Conservation (phyloP, 2,113 vertebrate species). For the Brevimyrus niger region DNA sequence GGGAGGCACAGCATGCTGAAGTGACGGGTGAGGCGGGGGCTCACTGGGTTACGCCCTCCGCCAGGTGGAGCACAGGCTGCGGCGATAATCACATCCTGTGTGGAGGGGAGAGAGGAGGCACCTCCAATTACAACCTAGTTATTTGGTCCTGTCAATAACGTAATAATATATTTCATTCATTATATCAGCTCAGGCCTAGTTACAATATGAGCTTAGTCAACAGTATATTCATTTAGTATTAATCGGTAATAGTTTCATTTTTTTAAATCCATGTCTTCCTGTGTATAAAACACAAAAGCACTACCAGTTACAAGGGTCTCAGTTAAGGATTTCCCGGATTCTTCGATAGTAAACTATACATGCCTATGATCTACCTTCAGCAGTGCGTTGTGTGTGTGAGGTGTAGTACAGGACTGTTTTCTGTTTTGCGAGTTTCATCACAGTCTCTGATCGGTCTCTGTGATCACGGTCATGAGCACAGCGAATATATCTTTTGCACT, state of each 20-base stretch:
- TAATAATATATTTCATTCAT: background rate
- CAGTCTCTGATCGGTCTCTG: background rate
- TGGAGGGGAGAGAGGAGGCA: background rate
- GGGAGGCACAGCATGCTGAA: slow-evolving; percentile 77
- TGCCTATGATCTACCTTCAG: background rate
- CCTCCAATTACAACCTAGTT: background rate
- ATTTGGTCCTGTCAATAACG: background rate
- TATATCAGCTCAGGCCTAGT: background rate
- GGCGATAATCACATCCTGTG: slow-evolving; percentile 68
- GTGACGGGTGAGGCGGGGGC: slow-evolving; percentile 69
- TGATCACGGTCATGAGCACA: background rate
- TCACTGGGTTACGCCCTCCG: slow-evolving; percentile 75
- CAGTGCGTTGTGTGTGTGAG: background rate
- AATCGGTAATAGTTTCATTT: background rate
- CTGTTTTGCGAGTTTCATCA: background rate
- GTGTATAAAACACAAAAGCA: background rate
- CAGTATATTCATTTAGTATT: background rate
- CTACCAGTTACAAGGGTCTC: background rate
- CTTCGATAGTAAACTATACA: background rate
- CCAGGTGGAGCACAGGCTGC: slow-evolving; percentile 74
- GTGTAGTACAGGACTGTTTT: background rate
- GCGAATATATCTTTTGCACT: background rate
- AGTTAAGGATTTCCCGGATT: background rate
- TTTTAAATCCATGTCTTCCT: background rate
- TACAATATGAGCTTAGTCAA: background rate